Conservation (phyloP, 1,140 invertebrate species). For the Drosophila funebris region DNA sequence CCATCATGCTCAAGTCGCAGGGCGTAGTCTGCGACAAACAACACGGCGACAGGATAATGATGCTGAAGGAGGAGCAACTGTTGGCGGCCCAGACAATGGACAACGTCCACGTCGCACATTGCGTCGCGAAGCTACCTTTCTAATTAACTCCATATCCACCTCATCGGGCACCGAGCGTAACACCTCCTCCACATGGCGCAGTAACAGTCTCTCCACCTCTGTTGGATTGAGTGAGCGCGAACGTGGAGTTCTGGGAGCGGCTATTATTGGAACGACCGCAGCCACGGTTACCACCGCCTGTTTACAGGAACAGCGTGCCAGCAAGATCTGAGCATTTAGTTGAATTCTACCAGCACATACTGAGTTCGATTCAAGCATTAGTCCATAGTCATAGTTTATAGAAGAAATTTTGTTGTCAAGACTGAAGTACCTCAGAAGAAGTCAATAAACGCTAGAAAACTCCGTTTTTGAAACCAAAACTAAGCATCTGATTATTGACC, state of each 20-base stretch:
- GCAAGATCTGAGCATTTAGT: conserved; percentile 69
- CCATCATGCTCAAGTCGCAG: conserved; percentile 31
- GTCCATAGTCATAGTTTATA: conserved; percentile 71
- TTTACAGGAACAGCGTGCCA: conserved; percentile 56
- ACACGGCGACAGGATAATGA: conserved; percentile 38
- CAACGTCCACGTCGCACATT: conserved; percentile 55
- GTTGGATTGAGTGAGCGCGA: conserved; percentile 48
- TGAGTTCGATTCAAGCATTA: conserved; percentile 21
- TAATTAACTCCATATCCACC: conserved; percentile 76
- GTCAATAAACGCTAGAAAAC: conserved; percentile 76
- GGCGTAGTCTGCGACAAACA: conserved; percentile 47
- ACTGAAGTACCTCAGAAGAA: conserved; percentile 82
- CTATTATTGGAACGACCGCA: conserved; percentile 70
- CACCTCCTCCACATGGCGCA: conserved; percentile 66
- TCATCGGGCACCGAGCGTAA: conserved; percentile 76
- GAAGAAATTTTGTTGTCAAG: conserved; percentile 77
- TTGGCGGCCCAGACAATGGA: background rate
- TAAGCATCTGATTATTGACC: background rate
- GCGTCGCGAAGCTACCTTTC: conserved; percentile 73
- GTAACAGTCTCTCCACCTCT: conserved; percentile 68
- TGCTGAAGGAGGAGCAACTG: conserved; percentile 33
- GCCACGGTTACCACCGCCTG: conserved; percentile 69
- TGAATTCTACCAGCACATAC: conserved; percentile 52
- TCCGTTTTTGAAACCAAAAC: conserved; percentile 64
- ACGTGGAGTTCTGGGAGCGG: conserved; percentile 56